A percentile compares a stretch with the other conserved stretches of the same genome.
Conservation (phyloP, 2,888 invertebrate genomes). For the Drosophila helvetica region DNA sequence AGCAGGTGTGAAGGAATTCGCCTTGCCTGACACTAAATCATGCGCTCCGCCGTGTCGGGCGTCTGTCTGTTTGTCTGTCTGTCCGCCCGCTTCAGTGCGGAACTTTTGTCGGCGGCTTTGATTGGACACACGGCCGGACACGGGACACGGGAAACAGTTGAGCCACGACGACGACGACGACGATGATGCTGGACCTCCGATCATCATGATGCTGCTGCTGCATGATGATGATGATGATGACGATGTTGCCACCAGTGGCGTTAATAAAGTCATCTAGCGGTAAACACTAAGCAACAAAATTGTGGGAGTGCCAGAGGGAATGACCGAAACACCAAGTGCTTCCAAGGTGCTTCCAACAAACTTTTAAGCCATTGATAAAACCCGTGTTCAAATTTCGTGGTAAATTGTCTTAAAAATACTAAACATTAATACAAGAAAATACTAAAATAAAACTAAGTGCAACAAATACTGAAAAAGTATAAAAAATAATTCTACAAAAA, state of each 20-base stretch:
- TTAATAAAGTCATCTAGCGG: conserved; percentile 78
- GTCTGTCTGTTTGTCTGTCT: conserved; percentile 34
- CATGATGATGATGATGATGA: conserved; percentile 16
- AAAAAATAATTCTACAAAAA: too few relatives aligned
- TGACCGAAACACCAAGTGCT: too few relatives aligned
- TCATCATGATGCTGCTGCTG: neutral
- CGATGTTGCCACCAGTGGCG: conserved; percentile 52
- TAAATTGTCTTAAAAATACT: too few relatives aligned
- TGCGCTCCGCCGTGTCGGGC: conserved; percentile 60
- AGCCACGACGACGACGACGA: conserved; percentile 2
- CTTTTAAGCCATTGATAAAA: too few relatives aligned
- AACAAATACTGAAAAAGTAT: too few relatives aligned
- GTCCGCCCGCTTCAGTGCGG: conserved; percentile 21
- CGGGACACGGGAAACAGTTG: too few relatives aligned
- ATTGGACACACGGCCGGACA: conserved; percentile 54
- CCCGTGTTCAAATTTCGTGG: neutral
- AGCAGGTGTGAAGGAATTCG: conserved; percentile 77
- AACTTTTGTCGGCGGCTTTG: conserved; percentile 59
- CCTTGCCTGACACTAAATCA: conserved; percentile 72
- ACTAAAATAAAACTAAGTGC: too few relatives aligned
- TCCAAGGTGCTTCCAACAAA: neutral
- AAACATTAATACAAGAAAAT: too few relatives aligned
- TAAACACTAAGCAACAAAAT: conserved; percentile 53
- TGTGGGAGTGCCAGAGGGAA: neutral
- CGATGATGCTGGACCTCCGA: neutral